Base-by-base conservation (phyloP, 1,140 invertebrate genomes). In the Pseudachorutes palmiensis region DNA sequence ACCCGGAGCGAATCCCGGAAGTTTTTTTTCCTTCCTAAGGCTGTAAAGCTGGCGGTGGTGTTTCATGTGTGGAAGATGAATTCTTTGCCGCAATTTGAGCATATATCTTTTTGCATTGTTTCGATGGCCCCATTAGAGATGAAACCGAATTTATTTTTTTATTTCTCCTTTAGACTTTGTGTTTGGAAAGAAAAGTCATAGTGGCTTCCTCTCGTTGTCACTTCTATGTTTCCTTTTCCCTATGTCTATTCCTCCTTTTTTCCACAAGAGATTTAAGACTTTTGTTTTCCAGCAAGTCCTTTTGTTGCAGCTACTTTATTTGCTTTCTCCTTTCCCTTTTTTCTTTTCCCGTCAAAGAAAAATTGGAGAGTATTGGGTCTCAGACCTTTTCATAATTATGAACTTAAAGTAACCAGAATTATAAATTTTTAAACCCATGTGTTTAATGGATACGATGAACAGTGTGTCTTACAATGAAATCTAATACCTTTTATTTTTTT, bases 401-500 rank as follows among this genome's bases (percentile, higher is more conserved):
- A 45, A 19, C 36, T 45, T n/a, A 45, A 45, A 45, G 19, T 45
- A 45, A 45, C 19, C 9, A 45, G 19, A 12, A 12, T 45, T 45
- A 45, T 45, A 45, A 45, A 45, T 12, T 45, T 45, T 45, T 45
- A 19, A n/a, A n/a, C n/a, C n/a, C n/a, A 12, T 45, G 36, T 45
- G 36, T 12, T 45, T 12, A 45, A 45, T 45, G 9, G 9, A 12
- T 45, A 19, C 9, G 36, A 45, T 45, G 36, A 45, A 12, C 19
- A 45, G 19, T 45, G 9, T 9, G 19, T 45, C 48, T 63, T 29
- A n/a, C n/a, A n/a, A n/a, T n/a, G n/a, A n/a, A n/a, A n/a, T n/a
- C 36, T 62, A 67, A 64, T 45, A 24, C 36, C 45, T n/a, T 30
- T 61, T 62, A 26, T 71, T 73, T 74, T 69, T 72, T 77, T 70